Evolutionary conservation across 2,888 invertebrate species (phyloP).

Genomic region (Standfussiana lucernea): DNA sequence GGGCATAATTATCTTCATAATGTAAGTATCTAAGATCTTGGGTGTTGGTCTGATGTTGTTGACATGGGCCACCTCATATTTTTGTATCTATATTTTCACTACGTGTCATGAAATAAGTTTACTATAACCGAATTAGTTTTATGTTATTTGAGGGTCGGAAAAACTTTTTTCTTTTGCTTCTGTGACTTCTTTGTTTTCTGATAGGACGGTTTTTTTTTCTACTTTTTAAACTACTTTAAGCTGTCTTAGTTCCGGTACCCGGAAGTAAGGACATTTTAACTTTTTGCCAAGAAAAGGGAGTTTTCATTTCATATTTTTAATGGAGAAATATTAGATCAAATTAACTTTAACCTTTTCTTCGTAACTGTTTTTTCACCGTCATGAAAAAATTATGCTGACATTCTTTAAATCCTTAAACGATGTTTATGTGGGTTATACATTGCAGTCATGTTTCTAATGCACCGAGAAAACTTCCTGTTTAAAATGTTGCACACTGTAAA

Average conservation of each 20-base stretch:
- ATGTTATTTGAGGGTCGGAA: not conserved
- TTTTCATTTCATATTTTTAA: constrained; percentile 20
- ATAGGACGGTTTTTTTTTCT: not conserved
- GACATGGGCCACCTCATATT: not conserved
- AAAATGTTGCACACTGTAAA: constrained; percentile 18
- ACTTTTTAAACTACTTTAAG: constrained; percentile 25
- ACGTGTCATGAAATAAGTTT: constrained; percentile 17
- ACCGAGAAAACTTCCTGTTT: not conserved
- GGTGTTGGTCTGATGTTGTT: not conserved
- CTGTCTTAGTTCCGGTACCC: constrained; percentile 4
- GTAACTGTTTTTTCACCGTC: not conserved
- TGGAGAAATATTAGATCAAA: constrained; percentile 9
- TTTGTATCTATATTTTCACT: constrained; percentile 20
- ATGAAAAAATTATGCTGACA: not conserved
- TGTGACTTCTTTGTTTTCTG: constrained; percentile 16
- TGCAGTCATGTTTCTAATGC: not conserved
- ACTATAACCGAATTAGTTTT: not conserved
- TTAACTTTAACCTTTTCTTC: not conserved
- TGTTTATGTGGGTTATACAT: not conserved
- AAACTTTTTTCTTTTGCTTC: not conserved
- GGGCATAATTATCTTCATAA: constrained; percentile 6
- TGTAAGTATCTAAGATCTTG: not conserved
- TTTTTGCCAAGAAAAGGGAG: not conserved
- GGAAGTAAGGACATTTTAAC: constrained; percentile 13
- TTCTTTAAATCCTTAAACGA: not conserved